Percentiles rank a stretch among this genome's conserved stretches.
Evolutionary conservation across 1,140 invertebrate genomes (phyloP).

Genomic region (Drosophila obscura): DNA sequence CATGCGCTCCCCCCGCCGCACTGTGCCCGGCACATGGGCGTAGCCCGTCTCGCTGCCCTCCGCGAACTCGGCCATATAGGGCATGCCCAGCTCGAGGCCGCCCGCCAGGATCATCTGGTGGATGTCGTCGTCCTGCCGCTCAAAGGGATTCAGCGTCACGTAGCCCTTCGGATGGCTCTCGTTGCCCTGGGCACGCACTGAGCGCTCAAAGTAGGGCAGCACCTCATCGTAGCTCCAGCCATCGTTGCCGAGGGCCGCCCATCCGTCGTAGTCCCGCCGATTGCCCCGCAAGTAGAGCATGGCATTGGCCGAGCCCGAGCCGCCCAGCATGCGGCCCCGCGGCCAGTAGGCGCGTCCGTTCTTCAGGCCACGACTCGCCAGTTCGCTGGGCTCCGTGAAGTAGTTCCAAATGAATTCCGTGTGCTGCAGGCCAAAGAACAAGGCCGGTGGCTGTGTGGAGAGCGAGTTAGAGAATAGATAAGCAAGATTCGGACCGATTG

Average conservation of each 20-base stretch:
- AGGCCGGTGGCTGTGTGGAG: slow-evolving; percentile 85
- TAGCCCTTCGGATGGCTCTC: slow-evolving; percentile 58
- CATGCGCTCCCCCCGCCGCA: slow-evolving; percentile 86
- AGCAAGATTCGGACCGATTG: too few relatives aligned
- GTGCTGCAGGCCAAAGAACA: slow-evolving; percentile 85
- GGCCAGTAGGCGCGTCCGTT: slow-evolving; percentile 87
- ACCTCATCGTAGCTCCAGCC: slow-evolving; percentile 75
- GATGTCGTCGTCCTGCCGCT: slow-evolving; percentile 73
- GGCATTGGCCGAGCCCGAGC: slow-evolving; percentile 91
- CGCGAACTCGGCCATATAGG: slow-evolving; percentile 31
- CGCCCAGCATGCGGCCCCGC: slow-evolving; percentile 90
- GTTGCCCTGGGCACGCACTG: slow-evolving; percentile 84
- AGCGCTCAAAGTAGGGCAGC: slow-evolving; percentile 67
- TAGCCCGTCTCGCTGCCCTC: slow-evolving; percentile 85
- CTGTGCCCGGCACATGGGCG: slow-evolving; percentile 84
- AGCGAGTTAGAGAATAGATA: too few relatives aligned
- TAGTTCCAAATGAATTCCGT: slow-evolving; percentile 88
- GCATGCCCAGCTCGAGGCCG: slow-evolving; percentile 47
- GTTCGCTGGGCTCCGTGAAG: slow-evolving; percentile 86
- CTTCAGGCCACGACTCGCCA: slow-evolving; percentile 85
- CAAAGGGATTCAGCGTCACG: slow-evolving; percentile 46
- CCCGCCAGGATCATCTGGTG: slow-evolving; percentile 42
- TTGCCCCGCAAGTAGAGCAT: slow-evolving; percentile 85
- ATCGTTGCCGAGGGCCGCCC: slow-evolving; percentile 85
- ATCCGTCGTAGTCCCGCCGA: slow-evolving; percentile 85